Evolutionary conservation across 2,888 invertebrate genomes (phyloP).

Genomic region (Uloborus plumipes): DNA sequence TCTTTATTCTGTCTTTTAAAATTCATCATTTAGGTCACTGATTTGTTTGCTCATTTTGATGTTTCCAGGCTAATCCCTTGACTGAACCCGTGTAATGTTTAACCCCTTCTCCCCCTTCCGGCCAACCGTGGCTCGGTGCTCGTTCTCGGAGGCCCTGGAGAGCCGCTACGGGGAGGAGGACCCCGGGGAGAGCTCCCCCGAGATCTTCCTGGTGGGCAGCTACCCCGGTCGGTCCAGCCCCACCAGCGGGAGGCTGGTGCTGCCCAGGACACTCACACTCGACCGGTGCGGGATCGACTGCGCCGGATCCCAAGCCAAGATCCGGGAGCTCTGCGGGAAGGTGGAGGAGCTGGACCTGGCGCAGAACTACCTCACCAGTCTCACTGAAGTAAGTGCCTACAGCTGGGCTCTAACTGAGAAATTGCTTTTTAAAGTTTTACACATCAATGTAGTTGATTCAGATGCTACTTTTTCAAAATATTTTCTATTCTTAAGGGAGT

Average conservation of each 20-base stretch:
- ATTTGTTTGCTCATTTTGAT: too few species aligned
- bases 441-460: too few species aligned
- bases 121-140: constrained; percentile 78
- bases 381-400: constrained; percentile 83
- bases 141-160: constrained; percentile 89
- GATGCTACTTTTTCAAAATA: too few species aligned
- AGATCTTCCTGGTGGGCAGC: constrained; percentile 83
- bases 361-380: constrained; percentile 87
- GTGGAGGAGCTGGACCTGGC: constrained; percentile 96
- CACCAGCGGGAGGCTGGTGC: constrained; percentile 62
- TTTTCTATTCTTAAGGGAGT: too few species aligned
- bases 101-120: neutral
- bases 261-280: constrained; percentile 78
- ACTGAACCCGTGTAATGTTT: neutral
- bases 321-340: constrained; percentile 86
- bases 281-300: constrained; percentile 92
- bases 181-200: constrained; percentile 74
- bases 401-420: too few species aligned
- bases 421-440: too few species aligned
- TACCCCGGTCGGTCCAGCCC: constrained; percentile 78
- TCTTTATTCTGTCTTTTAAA: too few species aligned
- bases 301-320: constrained; percentile 85
- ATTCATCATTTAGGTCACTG: too few species aligned
- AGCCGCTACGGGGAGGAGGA: constrained; percentile 82
- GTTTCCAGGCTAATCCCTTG: neutral